Conservation (phyloP, 1,140 invertebrate genomes). For the Lepidurus arcticus region DNA sequence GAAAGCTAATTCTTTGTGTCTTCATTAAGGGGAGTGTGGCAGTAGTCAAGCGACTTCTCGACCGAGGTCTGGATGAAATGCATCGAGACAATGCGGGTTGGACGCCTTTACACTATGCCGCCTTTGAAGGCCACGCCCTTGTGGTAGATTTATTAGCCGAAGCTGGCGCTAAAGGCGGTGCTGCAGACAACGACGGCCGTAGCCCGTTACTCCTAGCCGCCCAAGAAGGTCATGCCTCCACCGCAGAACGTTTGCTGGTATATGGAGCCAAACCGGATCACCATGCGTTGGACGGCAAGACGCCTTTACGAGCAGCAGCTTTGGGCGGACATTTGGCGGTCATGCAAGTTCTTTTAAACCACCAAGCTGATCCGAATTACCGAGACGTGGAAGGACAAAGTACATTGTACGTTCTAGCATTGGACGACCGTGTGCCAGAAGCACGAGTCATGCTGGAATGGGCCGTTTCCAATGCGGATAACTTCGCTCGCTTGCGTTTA, state of each 20-base stretch:
- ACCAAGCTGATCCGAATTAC: slow-evolving; percentile 80
- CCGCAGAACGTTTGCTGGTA: slow-evolving; percentile 66
- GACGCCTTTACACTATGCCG: slow-evolving; percentile 86
- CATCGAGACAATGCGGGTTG: slow-evolving; percentile 86
- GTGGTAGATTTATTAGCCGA: slow-evolving; percentile 81
- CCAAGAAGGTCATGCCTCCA: slow-evolving; percentile 70
- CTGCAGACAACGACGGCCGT: slow-evolving; percentile 90
- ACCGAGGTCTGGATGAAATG: slow-evolving; percentile 82
- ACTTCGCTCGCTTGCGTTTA: slow-evolving; percentile 38
- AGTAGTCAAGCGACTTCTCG: slow-evolving; percentile 79
- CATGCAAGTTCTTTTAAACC: slow-evolving; percentile 53
- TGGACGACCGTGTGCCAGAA: slow-evolving; percentile 83
- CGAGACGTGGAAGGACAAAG: slow-evolving; percentile 87
- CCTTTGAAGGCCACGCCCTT: slow-evolving; percentile 85
- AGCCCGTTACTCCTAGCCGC: slow-evolving; percentile 82
- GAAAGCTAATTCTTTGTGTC: no score
- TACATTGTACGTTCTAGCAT: slow-evolving; percentile 81
- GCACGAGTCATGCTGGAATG: slow-evolving; percentile 71
- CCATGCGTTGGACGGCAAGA: slow-evolving; percentile 86
- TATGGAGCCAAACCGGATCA: slow-evolving; percentile 77
- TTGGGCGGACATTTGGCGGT: slow-evolving; percentile 69
- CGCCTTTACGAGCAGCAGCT: slow-evolving; percentile 81
- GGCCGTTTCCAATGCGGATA: slow-evolving; percentile 74
- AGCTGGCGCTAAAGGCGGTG: slow-evolving; percentile 84
- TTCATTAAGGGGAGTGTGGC: slow-evolving; percentile 45